Percentiles rank a stretch among this genome's conserved stretches.
Conservation (phyloP, 2,113 vertebrate species). For the Fukomys damarensis region DNA sequence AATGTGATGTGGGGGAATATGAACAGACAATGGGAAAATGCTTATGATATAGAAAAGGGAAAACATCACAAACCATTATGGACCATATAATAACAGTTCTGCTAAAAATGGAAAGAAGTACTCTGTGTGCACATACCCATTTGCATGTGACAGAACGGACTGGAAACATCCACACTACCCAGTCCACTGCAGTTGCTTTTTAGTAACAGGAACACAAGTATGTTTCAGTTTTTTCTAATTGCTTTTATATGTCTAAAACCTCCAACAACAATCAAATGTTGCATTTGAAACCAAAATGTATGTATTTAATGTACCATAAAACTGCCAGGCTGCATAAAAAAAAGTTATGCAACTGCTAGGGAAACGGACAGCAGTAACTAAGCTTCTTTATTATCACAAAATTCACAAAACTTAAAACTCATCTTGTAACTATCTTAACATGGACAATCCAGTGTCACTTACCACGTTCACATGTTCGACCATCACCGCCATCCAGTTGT, state of each 20-base stretch:
- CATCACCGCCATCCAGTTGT: neutral
- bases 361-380: neutral
- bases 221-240: neutral
- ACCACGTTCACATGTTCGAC: no score
- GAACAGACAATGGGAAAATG: neutral
- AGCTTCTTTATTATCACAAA: neutral
- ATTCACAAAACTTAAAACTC: neutral
- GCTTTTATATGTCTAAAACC: neutral
- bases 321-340: neutral
- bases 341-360: neutral
- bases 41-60: accelerated
- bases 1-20: neutral
- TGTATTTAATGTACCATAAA: constrained; percentile 49
- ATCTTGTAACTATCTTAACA: neutral
- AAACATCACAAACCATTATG: neutral
- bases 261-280: neutral
- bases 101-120: neutral
- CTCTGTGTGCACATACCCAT: neutral
- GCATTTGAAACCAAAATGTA: neutral
- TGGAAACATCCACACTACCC: neutral
- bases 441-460: neutral
- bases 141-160: no score
- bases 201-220: neutral
- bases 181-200: neutral
- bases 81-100: neutral